A percentile compares a stretch with the other conserved stretches of the same genome.
These are phyloP conservation scores for Apogon talboti DNA, from an alignment of 2,797 vertebrate species.

Conservation along the genomic window DNA sequence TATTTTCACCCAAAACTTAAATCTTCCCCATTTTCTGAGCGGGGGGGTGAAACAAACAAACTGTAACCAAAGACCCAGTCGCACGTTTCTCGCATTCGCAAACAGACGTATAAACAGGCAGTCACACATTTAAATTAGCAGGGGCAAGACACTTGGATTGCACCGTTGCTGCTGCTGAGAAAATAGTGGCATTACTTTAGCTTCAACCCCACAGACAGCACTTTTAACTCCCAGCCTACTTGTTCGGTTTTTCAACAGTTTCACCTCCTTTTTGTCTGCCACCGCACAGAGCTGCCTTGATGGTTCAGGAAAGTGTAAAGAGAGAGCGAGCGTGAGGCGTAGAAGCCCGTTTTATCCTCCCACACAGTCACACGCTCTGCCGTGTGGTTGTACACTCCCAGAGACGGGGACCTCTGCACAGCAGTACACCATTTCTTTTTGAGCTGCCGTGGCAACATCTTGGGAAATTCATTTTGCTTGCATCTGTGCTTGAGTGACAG, in stretches of 20 bases:
- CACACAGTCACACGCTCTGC: conserved; percentile 46
- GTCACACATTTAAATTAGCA: conserved; percentile 54
- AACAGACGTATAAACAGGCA: conserved; percentile 36
- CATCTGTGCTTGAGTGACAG: conserved; percentile 59
- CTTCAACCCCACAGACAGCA: conserved; percentile 56
- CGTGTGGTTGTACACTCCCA: conserved; percentile 34
- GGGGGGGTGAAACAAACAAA: conserved; percentile 48
- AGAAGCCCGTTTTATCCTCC: conserved; percentile 62
- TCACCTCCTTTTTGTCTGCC: conserved; percentile 68
- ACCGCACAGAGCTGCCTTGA: conserved; percentile 55
- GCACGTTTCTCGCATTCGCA: conserved; percentile 31
- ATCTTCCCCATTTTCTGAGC: conserved; percentile 34
- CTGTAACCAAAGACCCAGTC: conserved; percentile 47
- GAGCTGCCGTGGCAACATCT: conserved; percentile 53
- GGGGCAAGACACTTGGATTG: conserved; percentile 42
- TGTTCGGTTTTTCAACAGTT: conserved; percentile 69
- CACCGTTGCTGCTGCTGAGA: conserved; percentile 24
- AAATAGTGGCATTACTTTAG: conserved; percentile 53
- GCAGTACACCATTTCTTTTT: conserved; percentile 41
- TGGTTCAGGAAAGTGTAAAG: conserved; percentile 50
- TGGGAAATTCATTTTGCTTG: conserved; percentile 54
- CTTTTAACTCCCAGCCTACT: conserved; percentile 64
- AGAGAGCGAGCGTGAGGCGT: conserved; percentile 27
- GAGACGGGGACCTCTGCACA: conserved; percentile 53
- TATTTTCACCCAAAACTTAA: conserved; percentile 13